A percentile compares a stretch with the other conserved stretches of the same genome.
Conservation (phyloP, 2,797 vertebrate genomes). For the Peromyscus melanophrys region DNA sequence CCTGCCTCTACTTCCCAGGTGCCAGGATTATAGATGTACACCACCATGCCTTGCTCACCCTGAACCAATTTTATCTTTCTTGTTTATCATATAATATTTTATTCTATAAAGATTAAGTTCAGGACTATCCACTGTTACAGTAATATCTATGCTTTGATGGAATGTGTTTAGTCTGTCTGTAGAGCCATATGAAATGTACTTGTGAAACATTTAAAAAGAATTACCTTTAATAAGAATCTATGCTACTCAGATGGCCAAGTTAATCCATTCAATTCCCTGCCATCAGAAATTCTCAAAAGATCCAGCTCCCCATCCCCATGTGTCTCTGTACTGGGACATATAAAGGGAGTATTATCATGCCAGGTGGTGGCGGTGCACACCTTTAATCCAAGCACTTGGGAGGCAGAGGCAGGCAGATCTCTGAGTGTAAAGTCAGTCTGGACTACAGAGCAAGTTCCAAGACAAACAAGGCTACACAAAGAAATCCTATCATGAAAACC, state of each 20-base stretch:
- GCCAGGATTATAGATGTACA: not conserved
- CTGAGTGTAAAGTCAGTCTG: not conserved
- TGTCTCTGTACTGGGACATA: not conserved
- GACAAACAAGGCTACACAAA: too few relatives aligned
- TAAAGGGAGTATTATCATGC: not conserved
- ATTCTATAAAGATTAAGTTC: not conserved
- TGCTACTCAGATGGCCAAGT: not conserved
- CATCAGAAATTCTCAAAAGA: not conserved
- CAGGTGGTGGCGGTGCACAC: not conserved
- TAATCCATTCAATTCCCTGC: not conserved
- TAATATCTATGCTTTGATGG: not conserved
- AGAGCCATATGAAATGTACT: slow-evolving; percentile 21
- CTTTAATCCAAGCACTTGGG: not conserved
- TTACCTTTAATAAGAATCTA: not conserved
- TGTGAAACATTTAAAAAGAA: slow-evolving; percentile 19
- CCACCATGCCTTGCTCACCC: not conserved
- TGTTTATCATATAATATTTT: slow-evolving; percentile 32
- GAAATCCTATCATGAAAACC: not conserved
- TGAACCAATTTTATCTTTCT: slow-evolving; percentile 4
- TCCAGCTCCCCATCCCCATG: not conserved
- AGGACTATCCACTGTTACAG: not conserved
- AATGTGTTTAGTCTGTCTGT: slow-evolving; percentile 40
- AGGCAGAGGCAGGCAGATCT: not conserved
- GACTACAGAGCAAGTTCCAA: not conserved
- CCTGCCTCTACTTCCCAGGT: not conserved